These are phyloP conservation scores for Micromussa lordhowensis DNA, from an alignment of 92 coral and sea anemone species.

Conservation along the genomic window DNA sequence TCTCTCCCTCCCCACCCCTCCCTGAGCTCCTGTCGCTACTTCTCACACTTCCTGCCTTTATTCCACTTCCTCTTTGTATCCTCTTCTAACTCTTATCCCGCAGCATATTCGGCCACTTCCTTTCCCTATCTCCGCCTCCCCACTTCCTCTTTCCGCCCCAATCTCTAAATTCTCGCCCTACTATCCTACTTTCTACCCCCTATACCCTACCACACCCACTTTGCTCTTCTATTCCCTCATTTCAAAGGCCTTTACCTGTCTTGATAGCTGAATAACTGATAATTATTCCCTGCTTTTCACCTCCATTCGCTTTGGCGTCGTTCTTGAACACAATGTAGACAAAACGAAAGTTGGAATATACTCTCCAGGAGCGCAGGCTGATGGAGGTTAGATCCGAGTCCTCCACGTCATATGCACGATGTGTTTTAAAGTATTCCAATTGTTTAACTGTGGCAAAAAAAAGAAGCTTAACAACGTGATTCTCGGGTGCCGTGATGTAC, in stretches of 20 bases:
- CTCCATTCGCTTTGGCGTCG: not conserved
- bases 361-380: not conserved
- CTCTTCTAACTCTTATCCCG: no score
- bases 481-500: conserved; percentile 37
- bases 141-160: not conserved
- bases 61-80: no score
- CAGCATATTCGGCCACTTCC: no score
- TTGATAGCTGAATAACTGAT: conserved; percentile 16
- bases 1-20: no score
- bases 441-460: not conserved
- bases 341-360: conserved; percentile 19
- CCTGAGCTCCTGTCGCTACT: no score
- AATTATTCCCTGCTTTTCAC: not conserved
- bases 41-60: no score
- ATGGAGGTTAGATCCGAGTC: not conserved
- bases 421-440: not conserved
- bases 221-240: not conserved
- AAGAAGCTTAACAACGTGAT: conserved; percentile 11
- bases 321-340: conserved; percentile 46
- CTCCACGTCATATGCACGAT: conserved; percentile 22
- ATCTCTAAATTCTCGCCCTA: not conserved
- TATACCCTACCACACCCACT: not conserved
- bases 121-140: not conserved
- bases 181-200: not conserved
- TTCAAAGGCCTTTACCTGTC: not conserved